Base-by-base conservation (phyloP, 1,140 invertebrate genomes). In the Ectropis grisescens region DNA sequence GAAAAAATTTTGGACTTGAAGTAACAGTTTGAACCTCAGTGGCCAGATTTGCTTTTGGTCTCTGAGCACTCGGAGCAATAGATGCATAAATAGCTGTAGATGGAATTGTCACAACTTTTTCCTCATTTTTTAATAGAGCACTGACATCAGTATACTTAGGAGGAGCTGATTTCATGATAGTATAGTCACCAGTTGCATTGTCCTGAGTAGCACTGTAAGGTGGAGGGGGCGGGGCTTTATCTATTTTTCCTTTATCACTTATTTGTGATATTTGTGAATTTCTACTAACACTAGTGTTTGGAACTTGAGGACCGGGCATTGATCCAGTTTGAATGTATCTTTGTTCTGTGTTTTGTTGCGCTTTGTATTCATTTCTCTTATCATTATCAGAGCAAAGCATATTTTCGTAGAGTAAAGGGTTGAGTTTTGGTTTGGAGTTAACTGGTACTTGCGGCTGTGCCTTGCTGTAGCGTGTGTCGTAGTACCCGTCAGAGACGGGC, bases 371-470 rank as follows among this genome's bases (percentile, higher is more conserved):
- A 51, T 30, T 54, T 50, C 75, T 79, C 32, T 79, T 82, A 26
- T 74, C 71, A 49, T 54, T 75, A 13, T 79, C 71, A 16, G 68
- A 46, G 53, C 68, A 79, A 26, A 72, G 55, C 76, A 81, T 78
- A 34, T 81, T 81, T 57, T 81, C 76, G 37, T 81, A 81, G 11
- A 81, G 60, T 13, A 44, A 33, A 10, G 71, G 70, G 33, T 52
- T 74, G 26, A 41, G 29, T 46, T 78, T 75, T 28, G 58, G 43
- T 56, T 87, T 86, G 33, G 80, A 84, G 28, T 84, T 85, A 26
- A 85, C 83, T 35, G 90, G 89, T 8, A 91, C 90, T 57, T 90
- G 88, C 2, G 88, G 88, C 51, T 90, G 88, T 25, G 88, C 88
- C 68, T 88, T 89, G 29, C 82, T 85, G 62, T 71, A 87, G 58